Evolutionary conservation across 2,888 invertebrate genomes (phyloP), one percentile per base, ranked within the genome.

Genomic region (Melinopterus prodromus): DNA sequence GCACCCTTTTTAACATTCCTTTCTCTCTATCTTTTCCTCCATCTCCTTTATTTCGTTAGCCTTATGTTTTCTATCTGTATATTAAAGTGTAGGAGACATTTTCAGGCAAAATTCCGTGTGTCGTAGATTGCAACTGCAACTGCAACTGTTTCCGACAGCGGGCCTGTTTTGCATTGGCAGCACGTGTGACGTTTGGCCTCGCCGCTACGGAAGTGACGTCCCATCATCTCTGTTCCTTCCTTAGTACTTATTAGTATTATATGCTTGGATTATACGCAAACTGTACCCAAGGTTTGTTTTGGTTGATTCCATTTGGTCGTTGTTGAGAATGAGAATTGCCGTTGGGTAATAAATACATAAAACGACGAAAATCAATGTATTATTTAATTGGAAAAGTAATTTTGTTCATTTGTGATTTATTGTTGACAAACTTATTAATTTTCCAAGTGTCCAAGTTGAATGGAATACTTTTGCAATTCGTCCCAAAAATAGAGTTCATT

Each of bases 161-260:
- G 53, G 53, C 53, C 53, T 53, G 53, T 53, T 80, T 78, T 74
- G 70, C 71, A 80, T 12, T 69, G 76, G 36, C 70, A 12, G 53
- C 80, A 80, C 80, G 80, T 71, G 70, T 38, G 26, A 38, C 71
- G 71, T 80, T 70, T 85, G 87, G 85, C 87, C 86, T 88, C 85
- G 86, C 85, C 86, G 87, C 85, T 85, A 81, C 86, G 86, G 87
- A 87, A 87, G 86, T 87, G 86, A 86, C 87, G 86, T 85, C 83
- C 81, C 83, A 80, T 85, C 84, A 85, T 85, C 85, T 86, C 76
- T 75, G 53, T 9, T 12, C 7, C 53, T 53, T 53, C 53, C 53
- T 53, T 53, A 53, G 3, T 53, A 53, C 26, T 26, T 53, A 53
- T 9, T 53, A 53, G 53, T 53, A 53, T 53, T 53, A 53, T 53